phyloP scores from a whole-genome alignment of 92 coral and sea anemone species.

The Porites lobata region DNA sequence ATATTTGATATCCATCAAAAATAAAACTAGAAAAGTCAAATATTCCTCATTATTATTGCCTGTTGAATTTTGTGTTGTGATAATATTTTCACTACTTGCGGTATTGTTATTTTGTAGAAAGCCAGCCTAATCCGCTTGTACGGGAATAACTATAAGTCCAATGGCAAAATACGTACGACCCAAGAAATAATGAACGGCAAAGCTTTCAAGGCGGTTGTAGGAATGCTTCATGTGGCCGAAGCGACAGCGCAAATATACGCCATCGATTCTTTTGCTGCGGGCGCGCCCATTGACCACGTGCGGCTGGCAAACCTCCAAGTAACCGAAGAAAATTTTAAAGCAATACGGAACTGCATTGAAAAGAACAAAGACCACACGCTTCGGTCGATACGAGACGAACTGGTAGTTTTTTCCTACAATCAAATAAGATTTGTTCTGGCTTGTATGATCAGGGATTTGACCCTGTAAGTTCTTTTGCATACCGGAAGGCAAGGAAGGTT shows the following conservation, averaged over 20 bases:
- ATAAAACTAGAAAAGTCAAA: not conserved
- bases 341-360: no score
- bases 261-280: not conserved
- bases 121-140: not conserved
- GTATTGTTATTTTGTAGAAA: not conserved
- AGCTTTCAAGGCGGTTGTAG: slow-evolving; percentile 1
- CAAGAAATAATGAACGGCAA: slow-evolving; percentile 13
- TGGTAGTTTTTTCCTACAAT: not conserved
- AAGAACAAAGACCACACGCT: no score
- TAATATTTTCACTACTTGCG: not conserved
- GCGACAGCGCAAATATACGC: not conserved
- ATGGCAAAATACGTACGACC: not conserved
- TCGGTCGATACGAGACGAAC: not conserved
- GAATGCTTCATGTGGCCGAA: not conserved
- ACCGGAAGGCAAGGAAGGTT: no score
- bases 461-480: not conserved
- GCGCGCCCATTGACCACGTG: slow-evolving; percentile 8
- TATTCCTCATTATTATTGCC: not conserved
- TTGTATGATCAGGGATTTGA: not conserved
- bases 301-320: not conserved
- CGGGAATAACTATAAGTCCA: not conserved
- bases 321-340: not conserved
- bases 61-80: not conserved
- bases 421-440: slow-evolving; percentile 1
- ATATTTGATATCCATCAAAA: not conserved